Percentiles rank a stretch among this genome's conserved stretches.
These are phyloP conservation scores for Streptopelia turtur DNA, from an alignment of 2,797 vertebrate genomes.

Conservation along the genomic window DNA sequence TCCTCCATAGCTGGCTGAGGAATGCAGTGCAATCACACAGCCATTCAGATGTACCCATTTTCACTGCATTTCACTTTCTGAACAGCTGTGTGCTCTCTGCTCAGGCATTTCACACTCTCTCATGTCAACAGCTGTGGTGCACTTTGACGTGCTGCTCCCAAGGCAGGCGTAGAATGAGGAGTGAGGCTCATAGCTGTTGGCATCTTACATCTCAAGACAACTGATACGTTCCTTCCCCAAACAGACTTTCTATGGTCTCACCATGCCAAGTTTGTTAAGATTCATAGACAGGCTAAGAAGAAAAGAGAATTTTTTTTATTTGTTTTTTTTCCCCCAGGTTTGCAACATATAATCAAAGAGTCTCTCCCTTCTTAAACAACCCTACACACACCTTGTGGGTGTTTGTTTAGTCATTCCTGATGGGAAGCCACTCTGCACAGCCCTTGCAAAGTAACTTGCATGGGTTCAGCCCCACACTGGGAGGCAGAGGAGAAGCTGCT, in stretches of 20 bases:
- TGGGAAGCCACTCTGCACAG: background rate
- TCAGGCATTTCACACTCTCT: background rate
- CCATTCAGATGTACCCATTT: background rate
- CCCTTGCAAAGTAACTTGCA: background rate
- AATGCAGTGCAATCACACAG: background rate
- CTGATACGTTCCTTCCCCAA: background rate
- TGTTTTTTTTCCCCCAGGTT: background rate
- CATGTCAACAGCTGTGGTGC: background rate
- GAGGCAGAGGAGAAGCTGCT: background rate
- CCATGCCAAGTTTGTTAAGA: background rate
- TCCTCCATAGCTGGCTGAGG: background rate
- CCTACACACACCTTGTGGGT: rapidly evolving
- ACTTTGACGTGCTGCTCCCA: background rate
- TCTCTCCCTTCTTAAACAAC: background rate
- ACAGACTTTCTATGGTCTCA: background rate
- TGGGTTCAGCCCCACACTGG: background rate
- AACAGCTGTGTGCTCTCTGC: background rate
- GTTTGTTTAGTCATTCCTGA: background rate
- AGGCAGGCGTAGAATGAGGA: background rate
- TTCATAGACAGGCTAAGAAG: background rate
- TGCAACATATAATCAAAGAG: background rate
- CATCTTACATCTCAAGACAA: background rate
- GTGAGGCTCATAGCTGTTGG: background rate
- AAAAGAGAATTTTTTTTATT: background rate
- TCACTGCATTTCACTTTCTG: background rate